Evolutionary conservation across 2,888 invertebrate species (phyloP), one percentile per base, ranked within the genome.

Genomic region (Muscina levida): DNA sequence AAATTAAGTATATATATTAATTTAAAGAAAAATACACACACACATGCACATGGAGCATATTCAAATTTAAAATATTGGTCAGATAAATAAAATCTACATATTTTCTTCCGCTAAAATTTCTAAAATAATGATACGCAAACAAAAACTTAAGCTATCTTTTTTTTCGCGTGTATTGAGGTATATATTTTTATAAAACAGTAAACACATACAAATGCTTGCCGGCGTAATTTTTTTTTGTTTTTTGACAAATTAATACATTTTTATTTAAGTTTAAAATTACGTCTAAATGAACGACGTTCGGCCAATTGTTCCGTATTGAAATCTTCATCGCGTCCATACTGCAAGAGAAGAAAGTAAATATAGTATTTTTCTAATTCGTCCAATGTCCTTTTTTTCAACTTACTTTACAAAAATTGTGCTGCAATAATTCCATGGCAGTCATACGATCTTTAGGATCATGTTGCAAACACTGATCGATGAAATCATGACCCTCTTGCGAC

Each of bases 401-500:
- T 83, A 93, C 92, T 92, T 94, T 93, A 83, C 95, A 93, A 88
- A 98, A 98, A 85, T 91, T 88, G 86, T 96, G 95, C 83, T 94
- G 92, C 13, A 94, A 91, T 39, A 98, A 92, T 83, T 93, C 92
- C 46, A 92, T 91, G 0, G 96, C 96, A 0, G 94, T 92, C 42
- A 94, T 94, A 51, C 98, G 91, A 81, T 91, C 90, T 82, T 93
- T 93, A 0, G 97, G 94, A 90, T 97, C 95, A 88, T 96, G 96
- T 85, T 95, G 94, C 86, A 98, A 93, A 87, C 97, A 97, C 75
- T 92, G 91, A 11, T 92, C 91, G 70, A 97, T 92, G 91, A 98
- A 97, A 85, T 95, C 93, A 74, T 93, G 92, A 0, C 97, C 97
- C 90, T 98, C 97, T 73, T 93, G 93, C 42, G 96, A 96, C 74